These are phyloP conservation scores for Oasisia sp. DNA, from an alignment of 2,888 invertebrate genomes.

Conservation along the genomic window DNA sequence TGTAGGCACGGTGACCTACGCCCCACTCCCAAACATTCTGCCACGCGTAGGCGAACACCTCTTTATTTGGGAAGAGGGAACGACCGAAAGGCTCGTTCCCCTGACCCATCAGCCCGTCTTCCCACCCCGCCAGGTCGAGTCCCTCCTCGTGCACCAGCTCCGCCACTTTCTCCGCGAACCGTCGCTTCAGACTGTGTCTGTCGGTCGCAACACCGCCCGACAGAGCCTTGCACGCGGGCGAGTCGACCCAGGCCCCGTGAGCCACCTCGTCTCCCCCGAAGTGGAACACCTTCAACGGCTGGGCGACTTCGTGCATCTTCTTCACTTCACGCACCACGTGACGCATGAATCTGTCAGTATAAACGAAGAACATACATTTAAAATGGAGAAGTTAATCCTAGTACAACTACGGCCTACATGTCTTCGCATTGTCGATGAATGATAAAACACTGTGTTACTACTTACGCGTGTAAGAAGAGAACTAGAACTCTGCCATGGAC, in stretches of 20 bases:
- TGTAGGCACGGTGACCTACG: slow-evolving; percentile 46
- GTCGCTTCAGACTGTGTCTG: slow-evolving; percentile 45
- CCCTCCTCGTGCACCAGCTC: slow-evolving; percentile 20
- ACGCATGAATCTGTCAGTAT: slow-evolving; percentile 53
- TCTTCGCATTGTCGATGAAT: too few species aligned
- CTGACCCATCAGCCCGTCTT: slow-evolving; percentile 44
- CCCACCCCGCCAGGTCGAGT: slow-evolving; percentile 44
- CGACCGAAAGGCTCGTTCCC: slow-evolving; percentile 34
- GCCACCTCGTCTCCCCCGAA: slow-evolving; percentile 62
- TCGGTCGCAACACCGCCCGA: not conserved
- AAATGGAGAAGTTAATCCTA: too few species aligned
- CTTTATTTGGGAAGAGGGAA: not conserved
- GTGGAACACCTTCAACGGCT: slow-evolving; percentile 53
- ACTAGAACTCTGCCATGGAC: too few species aligned
- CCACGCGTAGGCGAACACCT: slow-evolving; percentile 46
- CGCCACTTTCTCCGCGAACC: slow-evolving; percentile 42
- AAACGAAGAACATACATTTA: too few species aligned
- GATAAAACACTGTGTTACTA: too few species aligned
- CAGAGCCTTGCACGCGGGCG: slow-evolving; percentile 45
- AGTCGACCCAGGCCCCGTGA: slow-evolving; percentile 54
- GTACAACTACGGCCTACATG: too few species aligned
- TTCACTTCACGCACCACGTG: slow-evolving; percentile 50
- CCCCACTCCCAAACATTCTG: slow-evolving; percentile 52
- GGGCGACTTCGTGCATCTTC: slow-evolving; percentile 31
- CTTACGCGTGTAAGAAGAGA: too few species aligned